Evolutionary conservation across 1,140 invertebrate genomes (phyloP).

Genomic region (Papilio xuthus): DNA sequence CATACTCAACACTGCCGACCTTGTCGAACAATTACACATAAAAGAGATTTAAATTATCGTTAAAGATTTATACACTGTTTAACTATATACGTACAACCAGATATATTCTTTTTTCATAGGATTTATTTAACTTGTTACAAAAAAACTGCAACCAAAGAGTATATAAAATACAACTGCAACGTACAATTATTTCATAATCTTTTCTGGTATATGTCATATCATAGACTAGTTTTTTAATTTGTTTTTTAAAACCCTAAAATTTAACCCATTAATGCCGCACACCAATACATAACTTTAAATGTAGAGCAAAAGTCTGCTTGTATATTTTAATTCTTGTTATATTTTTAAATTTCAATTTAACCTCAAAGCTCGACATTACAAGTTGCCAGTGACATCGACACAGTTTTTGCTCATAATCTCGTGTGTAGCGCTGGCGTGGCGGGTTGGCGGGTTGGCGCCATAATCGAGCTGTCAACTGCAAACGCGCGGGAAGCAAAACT

Average conservation of each 20-base stretch:
- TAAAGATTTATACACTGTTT: background rate
- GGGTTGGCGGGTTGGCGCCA: conserved; percentile 33
- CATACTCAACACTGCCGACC: background rate
- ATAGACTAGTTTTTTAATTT: too few relatives aligned
- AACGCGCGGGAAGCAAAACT: conserved; percentile 41
- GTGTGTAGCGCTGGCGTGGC: conserved; percentile 12
- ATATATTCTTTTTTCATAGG: background rate
- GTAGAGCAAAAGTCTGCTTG: too few relatives aligned
- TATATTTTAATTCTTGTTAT: background rate
- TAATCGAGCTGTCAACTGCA: conserved; percentile 47
- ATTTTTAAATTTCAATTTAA: conserved; percentile 35
- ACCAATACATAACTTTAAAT: too few relatives aligned
- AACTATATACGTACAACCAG: background rate
- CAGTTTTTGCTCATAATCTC: conserved; percentile 40
- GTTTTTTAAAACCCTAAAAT: too few relatives aligned
- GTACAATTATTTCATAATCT: too few relatives aligned
- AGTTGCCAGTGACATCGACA: conserved; percentile 32
- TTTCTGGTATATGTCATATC: too few relatives aligned
- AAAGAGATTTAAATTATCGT: background rate
- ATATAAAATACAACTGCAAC: too few relatives aligned
- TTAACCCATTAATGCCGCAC: too few relatives aligned
- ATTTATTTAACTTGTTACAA: background rate
- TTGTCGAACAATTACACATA: conserved; percentile 26
- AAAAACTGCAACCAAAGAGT: too few relatives aligned
- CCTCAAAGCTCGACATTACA: background rate